A percentile compares a stretch with the other conserved stretches of the same genome.
Conservation (phyloP, 2,113 vertebrate species). For the Procavia capensis region DNA sequence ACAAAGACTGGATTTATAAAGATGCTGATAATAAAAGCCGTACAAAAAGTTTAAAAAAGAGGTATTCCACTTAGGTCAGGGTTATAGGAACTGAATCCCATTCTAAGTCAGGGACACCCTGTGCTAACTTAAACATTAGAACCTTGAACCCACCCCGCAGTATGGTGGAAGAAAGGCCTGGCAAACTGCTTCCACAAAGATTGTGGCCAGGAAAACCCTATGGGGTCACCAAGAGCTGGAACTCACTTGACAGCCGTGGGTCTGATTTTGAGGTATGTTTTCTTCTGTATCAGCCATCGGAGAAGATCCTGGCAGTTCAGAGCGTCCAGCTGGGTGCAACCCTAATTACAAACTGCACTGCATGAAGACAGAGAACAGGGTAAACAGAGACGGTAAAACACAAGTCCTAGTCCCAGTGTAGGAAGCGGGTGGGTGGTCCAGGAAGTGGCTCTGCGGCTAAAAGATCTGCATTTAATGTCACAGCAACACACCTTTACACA, state of each 20-base stretch:
- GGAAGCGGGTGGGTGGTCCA: background rate
- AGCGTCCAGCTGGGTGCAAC: background rate
- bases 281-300: fast-evolving
- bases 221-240: too few relatives aligned
- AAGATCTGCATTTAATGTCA: background rate
- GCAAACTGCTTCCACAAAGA: background rate
- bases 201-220: too few relatives aligned
- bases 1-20: background rate
- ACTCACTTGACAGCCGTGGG: too few relatives aligned
- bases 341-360: background rate
- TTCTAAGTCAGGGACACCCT: background rate
- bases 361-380: background rate
- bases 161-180: too few relatives aligned
- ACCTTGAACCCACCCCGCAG: background rate
- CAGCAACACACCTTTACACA: background rate
- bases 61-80: background rate
- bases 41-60: background rate
- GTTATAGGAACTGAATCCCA: background rate
- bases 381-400: fast-evolving
- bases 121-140: background rate
- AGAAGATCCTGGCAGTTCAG: background rate
- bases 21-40: background rate
- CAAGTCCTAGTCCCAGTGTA: fast-evolving
- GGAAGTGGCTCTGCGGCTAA: background rate
- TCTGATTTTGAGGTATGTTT: too few relatives aligned